Evolutionary conservation across 2,797 vertebrate species (phyloP), one percentile per base, ranked within the genome.

Genomic region (Orientallactaga sibirica): DNA sequence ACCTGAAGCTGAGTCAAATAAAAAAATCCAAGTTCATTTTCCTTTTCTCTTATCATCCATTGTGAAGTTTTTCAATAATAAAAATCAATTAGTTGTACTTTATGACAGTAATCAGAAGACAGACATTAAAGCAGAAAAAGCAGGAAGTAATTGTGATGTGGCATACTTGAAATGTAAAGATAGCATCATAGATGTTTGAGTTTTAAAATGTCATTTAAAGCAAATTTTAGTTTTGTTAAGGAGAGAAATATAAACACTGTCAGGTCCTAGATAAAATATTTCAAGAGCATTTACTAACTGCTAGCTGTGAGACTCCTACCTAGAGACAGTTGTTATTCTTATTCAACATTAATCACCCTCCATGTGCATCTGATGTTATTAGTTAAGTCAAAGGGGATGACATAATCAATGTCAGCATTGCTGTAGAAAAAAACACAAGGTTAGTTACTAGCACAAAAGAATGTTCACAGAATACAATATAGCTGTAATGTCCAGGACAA

Each of bases 251-350:
- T 48, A 91, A 20, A 52, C 3, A 6, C 6, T 52, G 9, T 16
- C 7, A 78, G 29, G n/a, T 81, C 20, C 74, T 85, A 87, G 86
- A 77, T 86, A 86, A 95, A 94, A 33, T 71, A 84, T 91, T 85
- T 64, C 41, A 61, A 64, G 22, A 78, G 27, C 4, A 18, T 3
- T n/a, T 73, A 67, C 37, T 33, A 81, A n/a, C 14, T 7, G 20
- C 37, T 11, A n/a, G 68, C 20, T 86, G 55, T 67, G 74, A 94
- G 27, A 2, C 1, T 9, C 29, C 24, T 61, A 20, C 66, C 91
- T 90, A 89, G 43, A 90, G 48, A 66, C 4, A 76, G 27, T n/a
- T 20, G 33, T 90, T 88, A 71, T 55, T 91, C 70, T 79, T 91
- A 77, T 48, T 89, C 82, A 94, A 48, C 19, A 52, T 48, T 83